phyloP scores from a whole-genome alignment of 2,888 invertebrate genomes.

The Chymomyza procnemis region DNA sequence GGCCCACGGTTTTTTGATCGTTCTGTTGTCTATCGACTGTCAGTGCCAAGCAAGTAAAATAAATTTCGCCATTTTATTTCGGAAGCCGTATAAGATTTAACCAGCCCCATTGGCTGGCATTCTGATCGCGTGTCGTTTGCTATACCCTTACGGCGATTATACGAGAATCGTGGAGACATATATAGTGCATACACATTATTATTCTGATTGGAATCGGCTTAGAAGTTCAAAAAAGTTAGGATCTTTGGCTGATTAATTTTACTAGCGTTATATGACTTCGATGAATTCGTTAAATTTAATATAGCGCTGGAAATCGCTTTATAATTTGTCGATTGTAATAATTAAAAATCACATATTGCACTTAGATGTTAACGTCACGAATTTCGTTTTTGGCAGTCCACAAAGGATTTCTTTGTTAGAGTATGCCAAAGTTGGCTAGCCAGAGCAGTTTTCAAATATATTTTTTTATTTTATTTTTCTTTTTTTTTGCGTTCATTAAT shows the following conservation, averaged over 20 bases:
- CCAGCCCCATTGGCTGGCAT: not conserved
- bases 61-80: constrained; percentile 69
- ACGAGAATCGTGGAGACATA: not conserved
- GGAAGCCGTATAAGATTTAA: constrained; percentile 47
- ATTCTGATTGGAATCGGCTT: too few relatives aligned
- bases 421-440: constrained; percentile 22
- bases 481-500: constrained; percentile 64
- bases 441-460: constrained; percentile 13
- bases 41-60: constrained; percentile 31
- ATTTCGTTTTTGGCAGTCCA: too few relatives aligned
- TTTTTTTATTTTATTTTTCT: constrained; percentile 17
- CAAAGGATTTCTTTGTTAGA: too few relatives aligned
- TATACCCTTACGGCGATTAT: not conserved
- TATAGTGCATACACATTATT: too few relatives aligned
- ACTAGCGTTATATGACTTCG: too few relatives aligned
- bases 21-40: constrained; percentile 10
- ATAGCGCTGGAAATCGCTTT: too few relatives aligned
- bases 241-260: too few relatives aligned
- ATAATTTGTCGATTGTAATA: too few relatives aligned
- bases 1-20: constrained; percentile 18
- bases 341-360: too few relatives aligned
- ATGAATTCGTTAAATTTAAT: too few relatives aligned
- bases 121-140: not conserved
- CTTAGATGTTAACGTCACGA: too few relatives aligned
- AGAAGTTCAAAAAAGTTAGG: too few relatives aligned